Percentiles rank a stretch among this genome's conserved stretches.
Evolutionary conservation across 2,113 vertebrate species (phyloP).

Genomic region (Pyxicephalus adspersus): DNA sequence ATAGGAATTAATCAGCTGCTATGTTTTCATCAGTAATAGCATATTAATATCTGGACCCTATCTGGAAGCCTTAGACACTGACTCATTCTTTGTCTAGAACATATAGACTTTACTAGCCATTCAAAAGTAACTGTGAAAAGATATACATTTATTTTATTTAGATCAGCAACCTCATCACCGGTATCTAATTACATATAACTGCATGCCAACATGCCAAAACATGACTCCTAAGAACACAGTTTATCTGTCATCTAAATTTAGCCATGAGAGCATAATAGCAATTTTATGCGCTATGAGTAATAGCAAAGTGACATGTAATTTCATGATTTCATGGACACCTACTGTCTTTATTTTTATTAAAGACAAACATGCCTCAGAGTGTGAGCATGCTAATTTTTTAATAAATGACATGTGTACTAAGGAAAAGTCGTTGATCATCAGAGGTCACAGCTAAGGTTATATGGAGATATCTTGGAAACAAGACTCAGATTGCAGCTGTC

Average conservation of each 20-base stretch:
- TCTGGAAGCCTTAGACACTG: no score
- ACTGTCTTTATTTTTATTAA: slow-evolving; percentile 39
- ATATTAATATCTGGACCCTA: no score
- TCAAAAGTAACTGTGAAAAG: no score
- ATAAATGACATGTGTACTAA: neutral
- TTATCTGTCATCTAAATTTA: slow-evolving; percentile 9
- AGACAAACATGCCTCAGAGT: slow-evolving; percentile 11
- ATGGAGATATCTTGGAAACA: slow-evolving; percentile 34
- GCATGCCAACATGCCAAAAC: neutral
- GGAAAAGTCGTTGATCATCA: neutral
- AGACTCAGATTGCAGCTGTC: slow-evolving; percentile 59
- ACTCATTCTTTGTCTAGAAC: no score
- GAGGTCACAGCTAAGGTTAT: slow-evolving; percentile 59
- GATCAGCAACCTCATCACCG: no score
- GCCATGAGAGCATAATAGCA: neutral
- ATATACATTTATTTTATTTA: no score
- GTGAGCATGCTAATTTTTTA: neutral
- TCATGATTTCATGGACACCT: neutral
- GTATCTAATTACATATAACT: neutral
- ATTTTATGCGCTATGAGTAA: neutral
- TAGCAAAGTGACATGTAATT: neutral
- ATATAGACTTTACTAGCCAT: no score
- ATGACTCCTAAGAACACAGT: neutral
- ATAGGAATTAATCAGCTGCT: no score
- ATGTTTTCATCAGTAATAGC: no score